Evolutionary conservation across 64 coral and sea anemone species (phyloP).

Genomic region (Montipora capricornis): DNA sequence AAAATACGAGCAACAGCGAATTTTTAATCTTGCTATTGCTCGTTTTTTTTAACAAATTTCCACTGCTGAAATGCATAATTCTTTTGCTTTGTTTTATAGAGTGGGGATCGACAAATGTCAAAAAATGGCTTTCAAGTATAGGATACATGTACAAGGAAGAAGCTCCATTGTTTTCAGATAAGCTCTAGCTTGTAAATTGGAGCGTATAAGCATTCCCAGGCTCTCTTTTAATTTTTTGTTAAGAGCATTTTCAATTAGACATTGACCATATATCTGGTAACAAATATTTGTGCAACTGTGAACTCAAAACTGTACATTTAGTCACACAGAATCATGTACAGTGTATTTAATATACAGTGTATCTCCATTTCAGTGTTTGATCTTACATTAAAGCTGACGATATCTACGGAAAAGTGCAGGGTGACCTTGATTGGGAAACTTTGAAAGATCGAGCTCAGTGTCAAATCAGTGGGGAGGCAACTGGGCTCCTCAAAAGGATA

Average conservation of each 20-base stretch:
- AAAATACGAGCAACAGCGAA: no score
- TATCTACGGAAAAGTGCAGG: neutral
- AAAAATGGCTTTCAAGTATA: neutral
- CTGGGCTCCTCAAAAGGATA: neutral
- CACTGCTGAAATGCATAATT: no score
- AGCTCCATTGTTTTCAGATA: neutral
- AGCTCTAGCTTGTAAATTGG: neutral
- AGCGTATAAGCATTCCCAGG: neutral
- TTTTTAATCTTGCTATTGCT: no score
- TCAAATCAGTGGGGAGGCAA: neutral
- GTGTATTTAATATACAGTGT: no score
- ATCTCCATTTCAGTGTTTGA: neutral
- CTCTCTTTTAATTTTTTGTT: neutral
- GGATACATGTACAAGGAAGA: neutral
- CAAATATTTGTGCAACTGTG: neutral
- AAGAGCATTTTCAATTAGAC: neutral
- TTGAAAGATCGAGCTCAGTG: neutral
- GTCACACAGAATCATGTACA: neutral
- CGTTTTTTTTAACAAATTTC: no score
- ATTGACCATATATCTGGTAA: neutral
- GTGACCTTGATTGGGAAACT: neutral
- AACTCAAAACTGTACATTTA: constrained; percentile 1
- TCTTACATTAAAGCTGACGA: neutral
- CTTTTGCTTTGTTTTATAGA: neutral
- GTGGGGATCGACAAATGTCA: neutral